Percentiles rank a stretch among this genome's conserved stretches.
phyloP scores from a whole-genome alignment of 2,888 invertebrate genomes.

The Unio delphinus region DNA sequence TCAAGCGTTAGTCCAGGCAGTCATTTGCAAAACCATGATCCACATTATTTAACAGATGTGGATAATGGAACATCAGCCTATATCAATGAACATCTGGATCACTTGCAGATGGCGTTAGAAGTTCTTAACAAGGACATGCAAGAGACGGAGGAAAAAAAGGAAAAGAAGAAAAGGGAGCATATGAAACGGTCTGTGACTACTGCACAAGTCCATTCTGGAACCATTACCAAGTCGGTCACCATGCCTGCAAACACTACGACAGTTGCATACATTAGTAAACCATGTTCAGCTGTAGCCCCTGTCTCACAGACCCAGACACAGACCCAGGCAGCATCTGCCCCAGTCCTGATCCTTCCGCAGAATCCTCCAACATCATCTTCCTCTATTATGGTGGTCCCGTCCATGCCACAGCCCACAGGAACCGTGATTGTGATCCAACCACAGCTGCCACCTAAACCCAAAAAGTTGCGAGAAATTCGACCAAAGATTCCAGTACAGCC shows the following conservation, averaged over 20 bases:
- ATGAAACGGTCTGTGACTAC: neutral
- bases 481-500: conserved; percentile 23
- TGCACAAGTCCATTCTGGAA: too few relatives aligned
- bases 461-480: conserved; percentile 21
- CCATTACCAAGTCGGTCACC: too few relatives aligned
- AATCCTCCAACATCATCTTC: too few relatives aligned
- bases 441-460: conserved; percentile 7
- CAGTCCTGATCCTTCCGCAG: too few relatives aligned
- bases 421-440: conserved; percentile 11
- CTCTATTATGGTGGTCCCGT: neutral
- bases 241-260: too few relatives aligned
- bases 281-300: neutral
- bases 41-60: too few relatives aligned
- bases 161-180: neutral
- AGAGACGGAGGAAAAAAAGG: neutral
- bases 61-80: too few relatives aligned
- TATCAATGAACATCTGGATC: too few relatives aligned
- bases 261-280: too few relatives aligned
- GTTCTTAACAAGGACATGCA: conserved; percentile 1
- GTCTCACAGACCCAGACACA: neutral
- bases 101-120: neutral
- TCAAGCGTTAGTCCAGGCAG: too few relatives aligned
- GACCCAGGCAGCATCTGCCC: neutral
- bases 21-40: too few relatives aligned
- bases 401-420: conserved; percentile 1